Evolutionary conservation across 2,797 vertebrate species (phyloP), one percentile per base, ranked within the genome.

Genomic region (Pogonophryne albipinna): DNA sequence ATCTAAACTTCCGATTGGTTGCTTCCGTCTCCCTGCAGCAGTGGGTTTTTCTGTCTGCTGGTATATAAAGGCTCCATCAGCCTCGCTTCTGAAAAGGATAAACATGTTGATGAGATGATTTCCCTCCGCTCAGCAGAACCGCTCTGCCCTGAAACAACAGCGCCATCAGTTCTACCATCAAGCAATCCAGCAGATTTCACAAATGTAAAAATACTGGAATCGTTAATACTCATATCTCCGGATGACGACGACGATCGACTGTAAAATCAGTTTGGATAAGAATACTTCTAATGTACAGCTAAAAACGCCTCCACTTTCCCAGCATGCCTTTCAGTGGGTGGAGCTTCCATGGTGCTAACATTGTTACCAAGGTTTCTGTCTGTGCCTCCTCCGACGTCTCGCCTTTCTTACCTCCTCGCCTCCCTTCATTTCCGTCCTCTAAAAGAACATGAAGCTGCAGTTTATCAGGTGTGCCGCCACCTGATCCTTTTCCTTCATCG

Each of bases 131-230:
- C 45, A 64, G 60, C 45, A 60, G 65, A 50, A 46, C 19, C 46
- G 12, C n/a, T 0, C 19, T 47, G 44, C 46, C 64, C 50, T 58
- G 51, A 71, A 79, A 38, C 31, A 72, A 50, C 10, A n/a, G 51
- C 51, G 23, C 6, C 62, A 31, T 58, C 23, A 44, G 59, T 23
- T 31, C 19, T 61, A 61, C 73, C 4, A 1, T 62, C 16, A 62
- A 16, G 31, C 0, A 3, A 74, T 77, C 44, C 50, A 38, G 59
- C 23, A 55, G 64, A 56, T 51, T 34, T 56, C 49, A 42, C 51
- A 78, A 34, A 56, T 80, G 81, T 83, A 84, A 79, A 27, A 76
- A 76, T 80, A 83, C 70, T 77, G 78, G 78, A 83, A 86, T 63
- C 61, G 69, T 60, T 62, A 66, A 71, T 34, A 65, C 62, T 78